Evolutionary conservation across 2,888 invertebrate genomes (phyloP).

Genomic region (Salpingus planirostris): DNA sequence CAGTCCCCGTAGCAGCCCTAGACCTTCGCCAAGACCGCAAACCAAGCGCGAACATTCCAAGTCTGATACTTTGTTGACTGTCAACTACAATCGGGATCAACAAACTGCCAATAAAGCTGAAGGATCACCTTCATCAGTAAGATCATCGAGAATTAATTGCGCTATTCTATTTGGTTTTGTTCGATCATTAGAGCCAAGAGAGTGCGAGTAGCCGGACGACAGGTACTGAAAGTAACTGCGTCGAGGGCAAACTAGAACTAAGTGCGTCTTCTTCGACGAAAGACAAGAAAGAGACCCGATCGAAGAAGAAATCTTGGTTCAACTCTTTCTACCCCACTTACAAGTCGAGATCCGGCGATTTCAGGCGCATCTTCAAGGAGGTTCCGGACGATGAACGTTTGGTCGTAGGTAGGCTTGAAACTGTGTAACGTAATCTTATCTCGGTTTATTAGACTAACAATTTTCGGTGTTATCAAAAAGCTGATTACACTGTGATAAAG

Average conservation of each 20-base stretch:
- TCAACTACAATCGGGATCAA: conserved; percentile 25
- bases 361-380: conserved; percentile 84
- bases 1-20: conserved; percentile 45
- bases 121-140: conserved; percentile 28
- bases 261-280: conserved; percentile 25
- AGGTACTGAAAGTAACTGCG: conserved; percentile 16
- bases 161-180: no score
- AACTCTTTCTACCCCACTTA: conserved; percentile 84
- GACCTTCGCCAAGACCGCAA: conserved; percentile 45
- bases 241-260: conserved; percentile 21
- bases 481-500: no score
- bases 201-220: conserved; percentile 24
- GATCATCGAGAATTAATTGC: no score
- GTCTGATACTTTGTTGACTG: conserved; percentile 27
- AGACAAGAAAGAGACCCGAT: conserved; percentile 37
- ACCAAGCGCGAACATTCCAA: conserved; percentile 33
- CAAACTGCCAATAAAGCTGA: conserved; percentile 20
- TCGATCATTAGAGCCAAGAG: conserved; percentile 24
- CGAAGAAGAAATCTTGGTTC: conserved; percentile 78
- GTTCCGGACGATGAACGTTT: conserved; percentile 85
- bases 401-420: conserved; percentile 85
- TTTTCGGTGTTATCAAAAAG: no score
- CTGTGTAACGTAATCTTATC: no score
- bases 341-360: conserved; percentile 87
- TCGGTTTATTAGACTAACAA: no score